Conservation (phyloP, 1,140 invertebrate species). For the Drosophila tani region DNA sequence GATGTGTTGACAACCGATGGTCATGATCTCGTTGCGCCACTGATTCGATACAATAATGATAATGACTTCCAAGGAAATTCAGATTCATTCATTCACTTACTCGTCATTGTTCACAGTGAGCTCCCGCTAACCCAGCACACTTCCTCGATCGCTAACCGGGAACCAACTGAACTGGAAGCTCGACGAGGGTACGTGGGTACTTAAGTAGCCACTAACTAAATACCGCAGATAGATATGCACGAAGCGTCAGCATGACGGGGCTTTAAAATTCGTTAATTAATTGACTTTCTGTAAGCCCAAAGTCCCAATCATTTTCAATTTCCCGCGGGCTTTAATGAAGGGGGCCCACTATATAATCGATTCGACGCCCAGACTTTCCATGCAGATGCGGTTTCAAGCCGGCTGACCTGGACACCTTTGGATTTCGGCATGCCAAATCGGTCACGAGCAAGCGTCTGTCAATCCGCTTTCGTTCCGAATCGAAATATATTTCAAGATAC, state of each 20-base stretch:
- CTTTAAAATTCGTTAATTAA: conserved; percentile 23
- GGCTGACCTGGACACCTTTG: conserved; percentile 55
- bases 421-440: conserved; percentile 33
- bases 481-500: conserved; percentile 28
- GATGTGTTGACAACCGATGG: conserved; percentile 31
- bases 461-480: conserved; percentile 19
- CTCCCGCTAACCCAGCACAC: conserved; percentile 21
- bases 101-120: conserved; percentile 18
- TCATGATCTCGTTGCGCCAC: conserved; percentile 29
- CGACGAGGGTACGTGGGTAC: background rate
- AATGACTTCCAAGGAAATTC: conserved; percentile 22
- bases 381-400: conserved; percentile 43
- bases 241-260: conserved; percentile 37
- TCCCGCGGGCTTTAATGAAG: conserved; percentile 59
- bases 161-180: conserved; percentile 31
- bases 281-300: conserved; percentile 44
- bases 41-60: conserved; percentile 15
- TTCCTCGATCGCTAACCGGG: conserved; percentile 3
- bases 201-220: conserved; percentile 9
- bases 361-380: conserved; percentile 24
- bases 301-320: conserved; percentile 39
- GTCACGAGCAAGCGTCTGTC: conserved; percentile 37
- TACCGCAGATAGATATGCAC: conserved; percentile 1
- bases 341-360: conserved; percentile 32
- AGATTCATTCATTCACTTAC: conserved; percentile 46